phyloP scores from a whole-genome alignment of 2,888 invertebrate genomes.

The Biston betularia region DNA sequence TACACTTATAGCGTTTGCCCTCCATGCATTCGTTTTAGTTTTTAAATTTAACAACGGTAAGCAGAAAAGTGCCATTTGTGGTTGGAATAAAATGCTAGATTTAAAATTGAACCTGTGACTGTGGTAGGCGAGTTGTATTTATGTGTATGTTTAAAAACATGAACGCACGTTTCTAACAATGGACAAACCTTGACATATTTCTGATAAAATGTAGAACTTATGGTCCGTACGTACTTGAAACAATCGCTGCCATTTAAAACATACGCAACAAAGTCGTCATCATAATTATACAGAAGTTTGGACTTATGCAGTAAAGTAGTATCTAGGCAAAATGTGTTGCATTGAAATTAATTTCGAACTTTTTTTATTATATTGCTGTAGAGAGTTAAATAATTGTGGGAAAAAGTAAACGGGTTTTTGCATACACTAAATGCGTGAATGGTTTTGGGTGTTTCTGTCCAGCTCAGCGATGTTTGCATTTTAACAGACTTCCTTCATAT shows the following conservation, averaged over 20 bases:
- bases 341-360: neutral
- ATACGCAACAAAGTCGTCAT: slow-evolving; percentile 12
- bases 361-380: neutral
- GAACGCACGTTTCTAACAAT: slow-evolving; percentile 32
- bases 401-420: neutral
- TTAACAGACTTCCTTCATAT: too few species aligned
- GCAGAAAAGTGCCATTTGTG: slow-evolving; percentile 48
- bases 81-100: slow-evolving; percentile 38
- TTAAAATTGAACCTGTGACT: slow-evolving; percentile 27
- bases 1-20: slow-evolving; percentile 51
- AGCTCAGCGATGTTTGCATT: too few species aligned
- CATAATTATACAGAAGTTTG: slow-evolving; percentile 5
- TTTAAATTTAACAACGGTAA: slow-evolving; percentile 48
- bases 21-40: slow-evolving; percentile 52
- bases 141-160: slow-evolving; percentile 37
- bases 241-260: slow-evolving; percentile 26
- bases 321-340: neutral
- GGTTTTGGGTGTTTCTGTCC: too few species aligned
- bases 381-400: neutral
- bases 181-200: slow-evolving; percentile 48
- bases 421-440: too few species aligned
- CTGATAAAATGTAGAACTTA: slow-evolving; percentile 45
- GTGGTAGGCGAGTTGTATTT: slow-evolving; percentile 14
- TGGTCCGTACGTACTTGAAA: slow-evolving; percentile 33
- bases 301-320: slow-evolving; percentile 1